Evolutionary conservation across 2,797 vertebrate genomes (phyloP), one percentile per base, ranked within the genome.

Genomic region (Masticophis lateralis): DNA sequence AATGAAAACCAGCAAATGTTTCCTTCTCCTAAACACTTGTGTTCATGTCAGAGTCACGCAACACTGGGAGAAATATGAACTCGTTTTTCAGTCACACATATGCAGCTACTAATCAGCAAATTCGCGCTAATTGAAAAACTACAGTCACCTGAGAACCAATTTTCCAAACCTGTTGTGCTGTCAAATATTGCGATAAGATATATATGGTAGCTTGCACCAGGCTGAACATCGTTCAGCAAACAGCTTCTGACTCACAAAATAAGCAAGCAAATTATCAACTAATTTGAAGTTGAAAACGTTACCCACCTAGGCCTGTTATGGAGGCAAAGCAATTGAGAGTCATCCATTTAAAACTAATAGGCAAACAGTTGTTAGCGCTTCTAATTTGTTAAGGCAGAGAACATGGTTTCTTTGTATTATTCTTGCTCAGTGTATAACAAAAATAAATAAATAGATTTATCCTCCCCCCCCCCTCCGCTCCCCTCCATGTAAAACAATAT

Each of bases 311-410:
- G 92, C 25, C 94, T 96, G 93, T 92, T 94, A 95, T 93, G 96
- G 93, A 91, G 93, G 66, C 90, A 92, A 93, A 93, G 87, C 91
- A 88, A 97, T 61, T 96, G 94, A 97, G 94, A 97, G 93, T 96
- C 95, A 97, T 53, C 63, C 96, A 96, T 93, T 97, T 96, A 96
- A 97, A 97, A 97, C 93, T 97, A 97, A 97, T 95, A 96, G 91
- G 95, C 92, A 97, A 96, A 96, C 86, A 97, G 91, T 87, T 94
- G 87, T 87, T 57, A 27, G 12, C 87, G 88, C 93, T 95, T 88
- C 63, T 94, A 92, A 94, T 93, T 91, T 93, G 8, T 83, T 92
- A 79, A 4, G 90, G 86, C 94, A 87, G 94, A 93, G 95, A 94
- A 91, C 11, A 87, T 37, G 92, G 60, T 74, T 97, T 83, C 87